Conservation (phyloP, 2,888 invertebrate genomes). For the Ormyrus nitidulus region DNA sequence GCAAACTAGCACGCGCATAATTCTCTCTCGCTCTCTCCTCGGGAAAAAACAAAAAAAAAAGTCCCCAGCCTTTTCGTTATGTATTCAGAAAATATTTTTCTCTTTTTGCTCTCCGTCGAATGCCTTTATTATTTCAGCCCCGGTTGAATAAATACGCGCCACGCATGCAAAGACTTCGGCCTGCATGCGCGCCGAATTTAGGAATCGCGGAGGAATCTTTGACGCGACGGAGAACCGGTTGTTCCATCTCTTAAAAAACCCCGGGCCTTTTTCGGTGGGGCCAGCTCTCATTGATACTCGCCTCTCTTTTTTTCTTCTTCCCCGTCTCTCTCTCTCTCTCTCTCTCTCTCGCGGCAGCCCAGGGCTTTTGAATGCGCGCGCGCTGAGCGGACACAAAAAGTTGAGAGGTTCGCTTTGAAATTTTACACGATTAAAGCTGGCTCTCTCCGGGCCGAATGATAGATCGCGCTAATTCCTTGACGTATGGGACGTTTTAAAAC, state of each 20-base stretch:
- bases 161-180: slow-evolving; percentile 1
- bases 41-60: not conserved
- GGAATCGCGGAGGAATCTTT: slow-evolving; percentile 27
- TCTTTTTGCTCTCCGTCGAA: not conserved
- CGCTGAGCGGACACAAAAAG: not conserved
- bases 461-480: not conserved
- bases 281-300: slow-evolving; percentile 8
- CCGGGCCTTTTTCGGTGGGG: slow-evolving; percentile 14
- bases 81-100: slow-evolving; percentile 20
- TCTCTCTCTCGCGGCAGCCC: not conserved
- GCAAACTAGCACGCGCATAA: slow-evolving; percentile 17
- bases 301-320: not conserved
- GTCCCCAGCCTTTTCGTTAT: not conserved
- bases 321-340: not conserved
- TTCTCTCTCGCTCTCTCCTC: not conserved
- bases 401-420: slow-evolving; percentile 16
- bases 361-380: not conserved
- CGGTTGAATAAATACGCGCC: not conserved
- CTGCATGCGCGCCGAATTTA: slow-evolving; percentile 7
- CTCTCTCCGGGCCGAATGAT: slow-evolving; percentile 8
- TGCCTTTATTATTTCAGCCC: not conserved
- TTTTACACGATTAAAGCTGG: slow-evolving; percentile 36
- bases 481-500: too few relatives aligned
- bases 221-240: slow-evolving; percentile 29
- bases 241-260: not conserved